Conservation (phyloP, 2,797 vertebrate genomes). For the Erpetoichthys calabaricus region DNA sequence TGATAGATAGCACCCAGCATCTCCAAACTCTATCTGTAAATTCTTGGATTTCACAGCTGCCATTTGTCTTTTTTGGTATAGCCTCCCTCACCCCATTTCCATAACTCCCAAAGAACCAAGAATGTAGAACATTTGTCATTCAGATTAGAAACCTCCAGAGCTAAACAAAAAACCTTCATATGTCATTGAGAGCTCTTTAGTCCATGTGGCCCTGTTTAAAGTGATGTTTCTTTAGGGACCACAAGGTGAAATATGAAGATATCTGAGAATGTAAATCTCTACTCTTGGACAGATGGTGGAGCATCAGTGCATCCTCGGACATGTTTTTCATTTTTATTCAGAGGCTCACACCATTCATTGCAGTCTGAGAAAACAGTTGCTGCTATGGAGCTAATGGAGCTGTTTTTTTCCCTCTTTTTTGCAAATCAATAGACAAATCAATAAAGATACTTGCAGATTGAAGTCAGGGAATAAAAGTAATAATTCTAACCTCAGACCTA, state of each 20-base stretch:
- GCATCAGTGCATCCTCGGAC: conserved; percentile 45
- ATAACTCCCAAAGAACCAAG: conserved; percentile 37
- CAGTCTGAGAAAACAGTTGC: conserved; percentile 35
- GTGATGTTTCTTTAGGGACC: conserved; percentile 51
- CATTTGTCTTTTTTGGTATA: conserved; percentile 16
- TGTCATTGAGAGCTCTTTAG: conserved; percentile 57
- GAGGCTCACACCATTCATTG: conserved; percentile 38
- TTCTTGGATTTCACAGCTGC: conserved; percentile 32
- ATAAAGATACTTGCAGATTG: conserved; percentile 9
- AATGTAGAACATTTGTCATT: conserved; percentile 48
- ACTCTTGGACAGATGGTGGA: conserved; percentile 64
- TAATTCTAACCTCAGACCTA: too few species aligned
- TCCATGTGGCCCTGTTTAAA: conserved; percentile 51
- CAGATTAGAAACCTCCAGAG: conserved; percentile 41
- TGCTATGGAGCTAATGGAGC: conserved; percentile 20
- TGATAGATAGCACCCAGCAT: conserved; percentile 50
- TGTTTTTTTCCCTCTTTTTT: conserved; percentile 14
- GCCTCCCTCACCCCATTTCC: conserved; percentile 29
- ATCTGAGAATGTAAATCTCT: conserved; percentile 60
- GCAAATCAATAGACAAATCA: conserved; percentile 28
- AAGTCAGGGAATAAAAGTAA: not conserved
- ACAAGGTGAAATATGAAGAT: conserved; percentile 65
- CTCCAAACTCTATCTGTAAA: conserved; percentile 44
- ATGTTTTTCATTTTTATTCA: conserved; percentile 57
- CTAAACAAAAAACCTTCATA: conserved; percentile 60